Conservation (phyloP, 92 coral and sea anemone species). For the Meandrina meandrites region DNA sequence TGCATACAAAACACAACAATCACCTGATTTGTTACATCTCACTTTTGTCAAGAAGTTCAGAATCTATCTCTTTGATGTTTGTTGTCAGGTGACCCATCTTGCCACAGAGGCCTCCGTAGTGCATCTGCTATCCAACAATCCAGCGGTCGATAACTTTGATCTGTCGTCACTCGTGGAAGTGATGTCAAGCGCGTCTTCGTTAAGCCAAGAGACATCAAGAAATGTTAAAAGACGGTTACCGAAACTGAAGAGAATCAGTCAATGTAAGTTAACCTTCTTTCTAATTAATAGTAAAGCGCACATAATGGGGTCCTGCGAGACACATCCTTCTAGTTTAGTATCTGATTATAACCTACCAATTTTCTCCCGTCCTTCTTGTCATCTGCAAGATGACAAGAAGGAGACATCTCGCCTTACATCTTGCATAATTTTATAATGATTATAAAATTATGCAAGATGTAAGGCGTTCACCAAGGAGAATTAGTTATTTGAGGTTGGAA, state of each 20-base stretch:
- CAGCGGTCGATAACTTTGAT: slow-evolving; percentile 75
- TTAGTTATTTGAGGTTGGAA: not conserved
- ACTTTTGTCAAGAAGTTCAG: no score
- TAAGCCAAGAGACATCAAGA: slow-evolving; percentile 49
- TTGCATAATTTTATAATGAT: not conserved
- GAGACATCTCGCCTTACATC: not conserved
- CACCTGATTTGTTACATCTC: no score
- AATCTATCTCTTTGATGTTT: not conserved
- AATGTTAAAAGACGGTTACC: slow-evolving; percentile 34
- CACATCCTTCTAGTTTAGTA: no score
- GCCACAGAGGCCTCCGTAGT: slow-evolving; percentile 66
- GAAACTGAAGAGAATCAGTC: slow-evolving; percentile 36
- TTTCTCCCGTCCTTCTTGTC: no score
- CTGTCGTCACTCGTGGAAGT: slow-evolving; percentile 65
- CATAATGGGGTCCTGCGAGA: no score
- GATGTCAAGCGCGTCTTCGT: slow-evolving; percentile 62
- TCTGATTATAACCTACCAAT: no score
- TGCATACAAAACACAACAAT: no score
- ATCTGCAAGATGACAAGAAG: no score
- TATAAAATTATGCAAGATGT: not conserved
- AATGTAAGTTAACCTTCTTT: slow-evolving; percentile 37
- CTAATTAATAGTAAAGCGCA: no score
- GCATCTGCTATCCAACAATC: slow-evolving; percentile 72
- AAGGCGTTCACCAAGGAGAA: not conserved
- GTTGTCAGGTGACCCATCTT: slow-evolving; percentile 41